Evolutionary conservation across 2,797 vertebrate genomes (phyloP), one percentile per base, ranked within the genome.

Genomic region (Alfaro cultratus): DNA sequence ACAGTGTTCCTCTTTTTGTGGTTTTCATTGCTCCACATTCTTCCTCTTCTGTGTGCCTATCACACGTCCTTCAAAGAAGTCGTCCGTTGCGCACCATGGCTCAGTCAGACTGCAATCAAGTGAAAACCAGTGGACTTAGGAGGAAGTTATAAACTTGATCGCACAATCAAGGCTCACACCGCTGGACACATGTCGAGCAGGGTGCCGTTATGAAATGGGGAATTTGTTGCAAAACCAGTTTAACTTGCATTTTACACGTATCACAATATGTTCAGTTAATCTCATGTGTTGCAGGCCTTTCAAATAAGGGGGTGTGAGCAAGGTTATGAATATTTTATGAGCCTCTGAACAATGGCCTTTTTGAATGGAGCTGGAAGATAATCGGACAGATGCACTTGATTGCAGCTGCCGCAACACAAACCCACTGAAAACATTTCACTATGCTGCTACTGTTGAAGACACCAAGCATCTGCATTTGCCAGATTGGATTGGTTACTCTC

Each of bases 321-420:
- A 62, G 77, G 85, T 75, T 86, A 87, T 93, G 85, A 93, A 90
- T 93, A 87, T 89, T 92, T 92, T 85, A 91, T 88, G 86, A 93
- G 90, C 47, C 45, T 4, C 47, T n/a, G 75, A 89, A 90, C 90
- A 91, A 90, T 82, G 53, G 76, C 16, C 78, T 82, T 85, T 53
- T 87, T 89, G 75, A 90, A 81, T 60, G 41, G 74, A 81, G 79
- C 57, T 83, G 68, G 70, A 49, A 79, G 80, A 90, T 82, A 78
- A 83, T 85, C 83, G 79, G 81, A 84, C 87, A 85, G 80, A 85
- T 85, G 73, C 82, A 86, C 76, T 84, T 85, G 51, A 84, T 83
- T 86, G 76, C 80, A 83, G 86, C 82, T 85, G 87, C 80, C 83
- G 47, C 45, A 67, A 83, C 82, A 81, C 34, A 11, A 10, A 78